phyloP scores from a whole-genome alignment of 2,797 vertebrate species.

The Tapera naevia region DNA sequence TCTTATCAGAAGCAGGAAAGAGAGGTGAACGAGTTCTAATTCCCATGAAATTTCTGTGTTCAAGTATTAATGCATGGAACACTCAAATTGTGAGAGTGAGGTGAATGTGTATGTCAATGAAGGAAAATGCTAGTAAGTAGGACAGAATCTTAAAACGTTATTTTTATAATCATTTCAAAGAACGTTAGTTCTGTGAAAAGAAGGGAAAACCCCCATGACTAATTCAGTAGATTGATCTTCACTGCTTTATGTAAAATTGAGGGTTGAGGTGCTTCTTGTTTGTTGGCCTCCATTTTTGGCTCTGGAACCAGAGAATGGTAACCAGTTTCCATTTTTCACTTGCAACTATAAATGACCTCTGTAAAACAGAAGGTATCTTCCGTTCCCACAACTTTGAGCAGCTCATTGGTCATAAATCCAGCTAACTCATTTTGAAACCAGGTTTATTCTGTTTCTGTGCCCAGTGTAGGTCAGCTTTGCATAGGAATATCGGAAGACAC shows the following conservation, averaged over 20 bases:
- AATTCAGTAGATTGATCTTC: not conserved
- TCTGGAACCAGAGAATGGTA: not conserved
- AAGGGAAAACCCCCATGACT: not conserved
- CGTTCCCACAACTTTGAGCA: not conserved
- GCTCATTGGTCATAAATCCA: not conserved
- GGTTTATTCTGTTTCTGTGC: not conserved
- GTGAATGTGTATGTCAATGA: not conserved
- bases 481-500: not conserved
- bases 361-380: not conserved
- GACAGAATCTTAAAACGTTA: not conserved
- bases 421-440: not conserved
- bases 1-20: not conserved
- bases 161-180: not conserved
- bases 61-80: not conserved
- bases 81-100: not conserved
- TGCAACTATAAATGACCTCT: not conserved
- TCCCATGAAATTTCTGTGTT: not conserved
- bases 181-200: not conserved
- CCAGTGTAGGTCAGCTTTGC: not conserved
- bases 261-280: not conserved
- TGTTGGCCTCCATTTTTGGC: not conserved
- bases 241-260: not conserved
- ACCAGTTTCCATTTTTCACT: not conserved
- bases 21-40: accelerated
- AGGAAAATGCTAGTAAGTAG: not conserved